A percentile compares a stretch with the other conserved stretches of the same genome.
These are phyloP conservation scores for Drosophila aldrichi DNA, from an alignment of 2,888 invertebrate species.

Conservation along the genomic window DNA sequence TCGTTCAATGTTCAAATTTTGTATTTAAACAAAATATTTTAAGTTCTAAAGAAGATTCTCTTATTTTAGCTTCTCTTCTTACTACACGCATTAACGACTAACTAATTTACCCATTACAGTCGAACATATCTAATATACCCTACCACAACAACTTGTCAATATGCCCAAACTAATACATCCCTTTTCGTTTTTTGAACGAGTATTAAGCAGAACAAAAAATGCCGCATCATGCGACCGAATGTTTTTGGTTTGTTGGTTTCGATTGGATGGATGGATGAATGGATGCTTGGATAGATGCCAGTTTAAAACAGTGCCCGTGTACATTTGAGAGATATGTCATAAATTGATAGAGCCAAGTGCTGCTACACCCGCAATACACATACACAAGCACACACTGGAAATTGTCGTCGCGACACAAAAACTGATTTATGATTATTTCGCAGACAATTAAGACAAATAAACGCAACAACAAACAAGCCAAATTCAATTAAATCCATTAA, in stretches of 20 bases:
- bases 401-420: conserved; percentile 58
- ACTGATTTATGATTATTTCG: conserved; percentile 83
- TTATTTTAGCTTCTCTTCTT: neutral
- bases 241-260: conserved; percentile 16
- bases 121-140: neutral
- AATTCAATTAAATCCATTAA: conserved; percentile 82
- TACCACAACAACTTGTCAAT: neutral
- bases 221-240: conserved; percentile 61
- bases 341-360: conserved; percentile 78
- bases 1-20: neutral
- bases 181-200: neutral
- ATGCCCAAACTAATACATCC: neutral
- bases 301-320: conserved; percentile 56
- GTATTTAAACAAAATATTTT: neutral
- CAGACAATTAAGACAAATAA: conserved; percentile 83
- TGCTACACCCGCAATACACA: conserved; percentile 59
- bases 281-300: conserved; percentile 52
- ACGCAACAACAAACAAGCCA: conserved; percentile 76
- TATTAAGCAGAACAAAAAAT: conserved; percentile 37
- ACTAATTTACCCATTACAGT: neutral
- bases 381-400: conserved; percentile 34
- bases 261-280: conserved; percentile 47
- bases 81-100: neutral
- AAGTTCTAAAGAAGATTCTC: neutral
- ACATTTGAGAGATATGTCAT: conserved; percentile 74